Conservation (phyloP, 2,888 invertebrate genomes). For the Coronaproctus castanopsis region DNA sequence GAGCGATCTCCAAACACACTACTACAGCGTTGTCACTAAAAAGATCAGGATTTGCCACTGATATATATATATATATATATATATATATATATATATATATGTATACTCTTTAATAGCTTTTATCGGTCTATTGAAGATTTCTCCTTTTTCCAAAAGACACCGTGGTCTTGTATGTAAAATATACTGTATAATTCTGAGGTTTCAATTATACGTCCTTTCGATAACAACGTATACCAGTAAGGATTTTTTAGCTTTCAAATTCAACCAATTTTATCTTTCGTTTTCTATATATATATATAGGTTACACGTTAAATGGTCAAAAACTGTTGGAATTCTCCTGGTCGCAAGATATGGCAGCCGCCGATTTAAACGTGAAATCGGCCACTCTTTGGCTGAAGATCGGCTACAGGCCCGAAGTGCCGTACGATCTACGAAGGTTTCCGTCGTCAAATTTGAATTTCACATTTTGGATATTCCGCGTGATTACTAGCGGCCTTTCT, state of each 20-base stretch:
- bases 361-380: slow-evolving; percentile 48
- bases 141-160: no score
- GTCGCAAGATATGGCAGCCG: slow-evolving; percentile 31
- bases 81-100: background rate
- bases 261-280: background rate
- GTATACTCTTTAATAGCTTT: background rate
- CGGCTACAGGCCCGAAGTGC: slow-evolving; percentile 30
- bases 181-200: no score
- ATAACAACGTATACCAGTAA: background rate
- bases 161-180: no score
- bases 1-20: no score
- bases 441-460: slow-evolving; percentile 27
- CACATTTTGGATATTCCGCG: slow-evolving; percentile 51
- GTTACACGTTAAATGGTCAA: slow-evolving; percentile 63
- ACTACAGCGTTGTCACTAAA: no score
- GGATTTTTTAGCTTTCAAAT: background rate
- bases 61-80: background rate
- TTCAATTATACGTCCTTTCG: no score
- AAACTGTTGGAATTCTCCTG: slow-evolving; percentile 66
- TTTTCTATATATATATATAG: slow-evolving; percentile 29
- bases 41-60: background rate
- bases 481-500: slow-evolving; percentile 25
- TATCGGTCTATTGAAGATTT: no score
- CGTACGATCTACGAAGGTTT: slow-evolving; percentile 24
- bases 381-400: slow-evolving; percentile 60